A percentile compares a stretch with the other conserved stretches of the same genome.
These are phyloP conservation scores for Lampris incognitus DNA, from an alignment of 2,113 vertebrate genomes.

Conservation along the genomic window DNA sequence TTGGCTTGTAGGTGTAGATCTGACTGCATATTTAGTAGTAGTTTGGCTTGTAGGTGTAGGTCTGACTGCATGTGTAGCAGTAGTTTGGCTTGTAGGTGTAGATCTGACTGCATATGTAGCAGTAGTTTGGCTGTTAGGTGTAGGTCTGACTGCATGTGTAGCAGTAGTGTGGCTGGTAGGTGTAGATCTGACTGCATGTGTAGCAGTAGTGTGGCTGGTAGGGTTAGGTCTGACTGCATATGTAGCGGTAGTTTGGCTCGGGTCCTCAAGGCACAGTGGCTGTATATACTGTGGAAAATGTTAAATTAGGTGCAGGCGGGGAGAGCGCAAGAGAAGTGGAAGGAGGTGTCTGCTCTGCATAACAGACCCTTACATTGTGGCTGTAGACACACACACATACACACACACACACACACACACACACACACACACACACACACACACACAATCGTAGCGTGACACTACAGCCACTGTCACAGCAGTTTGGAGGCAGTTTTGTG, in stretches of 20 bases:
- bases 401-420: neutral
- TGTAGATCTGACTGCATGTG: too few relatives aligned
- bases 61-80: too few relatives aligned
- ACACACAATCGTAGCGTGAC: neutral
- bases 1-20: too few relatives aligned
- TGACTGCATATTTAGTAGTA: too few relatives aligned
- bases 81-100: slow-evolving; percentile 7
- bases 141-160: too few relatives aligned
- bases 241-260: slow-evolving; percentile 15
- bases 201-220: neutral
- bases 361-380: slow-evolving; percentile 2
- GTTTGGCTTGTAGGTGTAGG: too few relatives aligned
- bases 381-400: neutral
- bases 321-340: slow-evolving; percentile 21
- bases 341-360: slow-evolving; percentile 35
- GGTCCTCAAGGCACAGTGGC: slow-evolving; percentile 10
- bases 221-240: slow-evolving; percentile 28
- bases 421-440: neutral
- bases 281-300: slow-evolving; percentile 23
- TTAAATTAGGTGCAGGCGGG: slow-evolving; percentile 29
- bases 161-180: too few relatives aligned
- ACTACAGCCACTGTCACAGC: slow-evolving; percentile 19
- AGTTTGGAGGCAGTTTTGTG: slow-evolving; percentile 37
- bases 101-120: slow-evolving; percentile 32
- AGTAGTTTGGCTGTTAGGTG: too few relatives aligned